Conservation (phyloP, 2,113 vertebrate species). For the Prochilodus magdalenae region DNA sequence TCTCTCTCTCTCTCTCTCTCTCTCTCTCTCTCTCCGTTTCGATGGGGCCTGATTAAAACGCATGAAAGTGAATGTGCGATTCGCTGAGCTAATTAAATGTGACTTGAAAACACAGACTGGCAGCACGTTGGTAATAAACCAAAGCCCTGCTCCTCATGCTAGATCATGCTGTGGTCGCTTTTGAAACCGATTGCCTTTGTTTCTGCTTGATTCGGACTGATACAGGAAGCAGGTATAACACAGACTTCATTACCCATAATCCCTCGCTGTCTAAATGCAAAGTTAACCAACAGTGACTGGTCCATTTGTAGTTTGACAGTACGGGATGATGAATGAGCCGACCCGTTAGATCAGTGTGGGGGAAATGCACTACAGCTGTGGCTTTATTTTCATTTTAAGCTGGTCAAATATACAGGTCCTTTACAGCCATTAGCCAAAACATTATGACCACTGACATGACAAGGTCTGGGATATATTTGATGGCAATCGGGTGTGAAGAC, state of each 20-base stretch:
- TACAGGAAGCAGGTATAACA: neutral
- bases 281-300: neutral
- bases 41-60: slow-evolving; percentile 27
- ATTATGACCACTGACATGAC: too few relatives aligned
- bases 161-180: neutral
- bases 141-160: neutral
- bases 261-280: neutral
- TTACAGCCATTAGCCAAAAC: too few relatives aligned
- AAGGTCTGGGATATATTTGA: too few relatives aligned
- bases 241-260: neutral
- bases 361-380: too few relatives aligned
- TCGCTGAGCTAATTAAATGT: slow-evolving; percentile 27
- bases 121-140: neutral
- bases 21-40: slow-evolving; percentile 11
- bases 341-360: too few relatives aligned
- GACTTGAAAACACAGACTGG: slow-evolving; percentile 6
- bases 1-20: slow-evolving; percentile 18
- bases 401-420: too few relatives aligned
- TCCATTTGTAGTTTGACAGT: too few relatives aligned
- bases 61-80: slow-evolving; percentile 17
- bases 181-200: neutral
- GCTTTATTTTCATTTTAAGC: too few relatives aligned
- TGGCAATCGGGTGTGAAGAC: too few relatives aligned
- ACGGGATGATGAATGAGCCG: too few relatives aligned
- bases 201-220: neutral